Conservation (phyloP, 2,888 invertebrate genomes). For the Phragmatobia fuliginosa region DNA sequence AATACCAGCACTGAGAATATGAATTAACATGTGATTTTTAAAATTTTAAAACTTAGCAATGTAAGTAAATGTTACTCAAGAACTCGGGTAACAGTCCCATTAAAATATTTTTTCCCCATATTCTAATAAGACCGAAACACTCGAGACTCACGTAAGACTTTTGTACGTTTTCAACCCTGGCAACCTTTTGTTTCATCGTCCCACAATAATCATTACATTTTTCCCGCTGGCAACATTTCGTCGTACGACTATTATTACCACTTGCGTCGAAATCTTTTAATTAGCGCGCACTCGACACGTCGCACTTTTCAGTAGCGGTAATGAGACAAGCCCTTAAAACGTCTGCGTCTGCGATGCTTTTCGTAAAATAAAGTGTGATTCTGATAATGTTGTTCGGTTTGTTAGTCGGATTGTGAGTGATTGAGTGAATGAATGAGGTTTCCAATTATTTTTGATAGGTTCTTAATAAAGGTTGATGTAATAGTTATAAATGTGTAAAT, state of each 20-base stretch:
- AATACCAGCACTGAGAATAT: neutral
- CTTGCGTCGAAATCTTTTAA: slow-evolving; percentile 71
- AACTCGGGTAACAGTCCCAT: slow-evolving; percentile 20
- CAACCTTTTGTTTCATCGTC: slow-evolving; percentile 31
- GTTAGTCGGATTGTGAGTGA: neutral
- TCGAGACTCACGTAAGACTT: slow-evolving; percentile 18
- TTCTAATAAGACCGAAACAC: slow-evolving; percentile 21
- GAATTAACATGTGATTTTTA: neutral
- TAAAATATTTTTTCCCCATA: slow-evolving; percentile 11
- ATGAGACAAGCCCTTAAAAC: slow-evolving; percentile 74
- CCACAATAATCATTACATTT: slow-evolving; percentile 32
- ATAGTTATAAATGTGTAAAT: neutral
- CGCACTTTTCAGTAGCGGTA: slow-evolving; percentile 62
- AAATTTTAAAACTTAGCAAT: too few species aligned
- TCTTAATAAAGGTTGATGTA: neutral
- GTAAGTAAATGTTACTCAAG: neutral
- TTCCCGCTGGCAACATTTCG: slow-evolving; percentile 34
- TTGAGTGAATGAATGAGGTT: neutral
- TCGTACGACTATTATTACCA: slow-evolving; percentile 38
- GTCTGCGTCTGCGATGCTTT: slow-evolving; percentile 43
- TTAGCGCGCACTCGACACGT: slow-evolving; percentile 61
- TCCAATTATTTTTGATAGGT: slow-evolving; percentile 14
- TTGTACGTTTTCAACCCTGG: neutral
- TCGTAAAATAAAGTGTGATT: slow-evolving; percentile 44
- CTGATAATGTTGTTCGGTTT: neutral